phyloP scores from a whole-genome alignment of 1,140 invertebrate species.

The Portunus trituberculatus region DNA sequence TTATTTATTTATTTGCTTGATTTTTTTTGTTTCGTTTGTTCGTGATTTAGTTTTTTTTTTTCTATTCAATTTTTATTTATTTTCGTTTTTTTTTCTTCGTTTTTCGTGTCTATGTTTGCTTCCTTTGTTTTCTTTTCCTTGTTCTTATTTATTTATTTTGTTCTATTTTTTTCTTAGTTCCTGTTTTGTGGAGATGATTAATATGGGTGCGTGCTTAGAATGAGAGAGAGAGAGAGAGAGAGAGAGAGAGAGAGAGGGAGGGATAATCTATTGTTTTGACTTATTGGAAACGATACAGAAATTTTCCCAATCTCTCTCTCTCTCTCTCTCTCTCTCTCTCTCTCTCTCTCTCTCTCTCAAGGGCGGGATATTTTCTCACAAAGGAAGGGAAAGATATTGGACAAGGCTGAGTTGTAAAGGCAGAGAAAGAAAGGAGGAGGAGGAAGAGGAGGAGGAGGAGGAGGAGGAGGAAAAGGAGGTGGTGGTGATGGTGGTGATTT shows the following conservation, averaged over 20 bases:
- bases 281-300: neutral
- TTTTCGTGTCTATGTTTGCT: too few relatives aligned
- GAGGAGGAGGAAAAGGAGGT: neutral
- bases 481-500: too few relatives aligned
- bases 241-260: conserved; percentile 30
- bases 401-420: neutral
- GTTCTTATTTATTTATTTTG: too few relatives aligned
- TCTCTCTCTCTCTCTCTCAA: neutral
- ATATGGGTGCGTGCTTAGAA: neutral
- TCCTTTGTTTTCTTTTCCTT: too few relatives aligned
- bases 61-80: too few relatives aligned
- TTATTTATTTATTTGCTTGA: too few relatives aligned
- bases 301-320: conserved; percentile 9
- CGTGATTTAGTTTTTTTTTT: too few relatives aligned
- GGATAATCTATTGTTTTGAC: neutral
- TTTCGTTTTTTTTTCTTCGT: too few relatives aligned
- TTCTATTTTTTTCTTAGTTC: too few relatives aligned
- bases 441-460: neutral
- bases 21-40: too few relatives aligned
- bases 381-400: neutral
- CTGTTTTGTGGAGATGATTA: too few relatives aligned
- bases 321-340: conserved; percentile 48
- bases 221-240: conserved; percentile 29
- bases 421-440: neutral
- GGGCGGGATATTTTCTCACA: too few relatives aligned